Conservation (phyloP, 2,797 vertebrate species). For the Hemitrygon akajei region DNA sequence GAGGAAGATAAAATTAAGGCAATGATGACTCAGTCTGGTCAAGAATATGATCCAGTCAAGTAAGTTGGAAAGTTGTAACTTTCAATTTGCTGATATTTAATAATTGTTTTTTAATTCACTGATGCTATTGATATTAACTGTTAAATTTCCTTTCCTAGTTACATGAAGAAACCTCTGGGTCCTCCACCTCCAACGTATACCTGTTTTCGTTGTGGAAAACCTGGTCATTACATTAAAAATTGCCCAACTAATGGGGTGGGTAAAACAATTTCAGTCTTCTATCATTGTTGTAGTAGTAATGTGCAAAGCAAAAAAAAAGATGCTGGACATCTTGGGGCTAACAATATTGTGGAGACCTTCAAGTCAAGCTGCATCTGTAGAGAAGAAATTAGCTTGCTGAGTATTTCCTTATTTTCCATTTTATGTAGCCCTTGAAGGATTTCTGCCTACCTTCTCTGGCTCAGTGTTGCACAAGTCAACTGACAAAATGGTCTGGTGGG, state of each 20-base stretch:
- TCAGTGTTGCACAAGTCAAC: background rate
- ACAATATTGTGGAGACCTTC: too few species aligned
- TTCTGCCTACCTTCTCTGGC: background rate
- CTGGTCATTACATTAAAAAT: conserved; percentile 91
- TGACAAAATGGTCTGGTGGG: background rate
- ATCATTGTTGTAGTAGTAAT: conserved; percentile 32
- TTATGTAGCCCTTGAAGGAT: background rate
- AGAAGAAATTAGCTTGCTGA: too few species aligned
- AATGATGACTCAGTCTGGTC: conserved; percentile 87
- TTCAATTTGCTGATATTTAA: background rate
- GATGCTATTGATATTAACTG: conserved; percentile 39
- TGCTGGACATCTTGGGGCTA: too few species aligned
- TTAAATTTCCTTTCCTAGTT: conserved; percentile 57
- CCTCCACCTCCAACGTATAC: conserved; percentile 79
- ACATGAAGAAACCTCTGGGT: conserved; percentile 79
- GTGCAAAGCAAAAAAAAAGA: too few species aligned
- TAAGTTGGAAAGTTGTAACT: conserved; percentile 59
- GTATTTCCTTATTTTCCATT: too few species aligned
- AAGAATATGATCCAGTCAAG: conserved; percentile 88
- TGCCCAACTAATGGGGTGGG: conserved; percentile 85
- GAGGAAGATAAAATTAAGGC: conserved; percentile 97
- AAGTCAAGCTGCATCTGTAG: too few species aligned
- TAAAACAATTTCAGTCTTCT: conserved; percentile 39
- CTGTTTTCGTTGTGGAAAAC: conserved; percentile 87
- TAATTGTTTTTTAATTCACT: background rate